Base-by-base conservation (phyloP, 2,888 invertebrate species). In the Odontothrips loti region DNA sequence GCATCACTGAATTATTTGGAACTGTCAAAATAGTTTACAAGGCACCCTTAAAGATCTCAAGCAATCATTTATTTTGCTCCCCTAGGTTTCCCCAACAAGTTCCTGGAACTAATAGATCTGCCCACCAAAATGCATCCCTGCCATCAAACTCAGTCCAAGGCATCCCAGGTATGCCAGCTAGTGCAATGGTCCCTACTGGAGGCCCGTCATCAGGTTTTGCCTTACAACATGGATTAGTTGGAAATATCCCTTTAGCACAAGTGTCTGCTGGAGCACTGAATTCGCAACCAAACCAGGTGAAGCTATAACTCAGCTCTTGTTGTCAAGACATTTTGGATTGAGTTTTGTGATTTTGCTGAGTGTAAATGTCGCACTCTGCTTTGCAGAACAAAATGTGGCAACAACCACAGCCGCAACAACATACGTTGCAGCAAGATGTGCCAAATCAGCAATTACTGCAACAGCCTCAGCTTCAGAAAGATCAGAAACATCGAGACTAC, bases 401-500 rank as follows among this genome's bases (percentile, higher is more conserved):
- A 75, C 27, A 27, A 75, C n/a, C n/a, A 23, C 68, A 75, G 12
- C 68, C n/a, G 12, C 68, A 75, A 75, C n/a, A 1, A 12, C 23
- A 27, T 9, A 75, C n/a, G 6, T 43, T 43, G 68, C 68, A n/a
- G 12, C 68, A 75, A 27, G 68, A 75, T 75, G 27, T 27, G 12
- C 68, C 9, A 75, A 75, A 75, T 75, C 68, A 75, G 12, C 68
- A 75, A 27, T n/a, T 58, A n/a, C 58, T 58, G 17, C 58, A 58
- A 15, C 68, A 75, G 12, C 12, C 68, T 12, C 68, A 75, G 23
- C 17, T 15, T 58, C 68, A 75, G 12, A 75, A 23, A 9, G 79
- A 81, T 27, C 43, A 63, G 9, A 83, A 82, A 75, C 80, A 81
- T 47, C 34, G 83, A 10, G 84, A 84, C 58, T 84, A 83, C 81